These are phyloP conservation scores for Mechanitis messenoides DNA, from an alignment of 2,888 invertebrate species.

Conservation along the genomic window DNA sequence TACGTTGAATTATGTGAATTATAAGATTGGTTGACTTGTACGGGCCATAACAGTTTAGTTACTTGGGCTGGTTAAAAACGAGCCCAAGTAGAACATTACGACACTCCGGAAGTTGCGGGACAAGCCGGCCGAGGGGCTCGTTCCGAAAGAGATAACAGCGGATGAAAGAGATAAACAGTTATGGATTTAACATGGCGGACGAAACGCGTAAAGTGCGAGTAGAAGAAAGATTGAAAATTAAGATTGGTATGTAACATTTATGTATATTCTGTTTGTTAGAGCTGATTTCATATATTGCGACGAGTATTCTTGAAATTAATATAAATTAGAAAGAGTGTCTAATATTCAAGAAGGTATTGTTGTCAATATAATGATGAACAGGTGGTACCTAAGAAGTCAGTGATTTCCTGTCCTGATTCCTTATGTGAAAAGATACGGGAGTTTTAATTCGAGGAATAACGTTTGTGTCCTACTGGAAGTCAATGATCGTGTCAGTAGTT, in stretches of 20 bases:
- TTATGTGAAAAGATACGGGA: conserved; percentile 48
- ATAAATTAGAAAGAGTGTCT: conserved; percentile 12
- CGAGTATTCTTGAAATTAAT: conserved; percentile 3
- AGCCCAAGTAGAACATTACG: conserved; percentile 73
- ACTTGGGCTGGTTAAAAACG: conserved; percentile 45
- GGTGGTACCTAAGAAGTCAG: conserved; percentile 51
- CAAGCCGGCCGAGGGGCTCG: conserved; percentile 71
- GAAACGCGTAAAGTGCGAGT: conserved; percentile 92
- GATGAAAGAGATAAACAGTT: conserved; percentile 80
- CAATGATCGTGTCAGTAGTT: conserved; percentile 7
- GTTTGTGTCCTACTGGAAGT: conserved; percentile 28
- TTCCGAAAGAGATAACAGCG: conserved; percentile 77
- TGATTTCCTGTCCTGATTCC: conserved; percentile 34
- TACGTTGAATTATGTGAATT: conserved; percentile 42
- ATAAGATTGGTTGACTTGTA: conserved; percentile 39
- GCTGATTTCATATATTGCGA: conserved; percentile 4
- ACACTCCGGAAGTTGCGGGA: conserved; percentile 77
- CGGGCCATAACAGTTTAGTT: conserved; percentile 44
- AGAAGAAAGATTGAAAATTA: conserved; percentile 95
- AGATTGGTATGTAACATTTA: conserved; percentile 87
- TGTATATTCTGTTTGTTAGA: conserved; percentile 15
- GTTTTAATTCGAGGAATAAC: conserved; percentile 31
- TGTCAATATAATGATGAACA: conserved; percentile 64
- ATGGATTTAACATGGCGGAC: conserved; percentile 95
- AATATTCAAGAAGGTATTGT: conserved; percentile 43